Evolutionary conservation across 2,888 invertebrate genomes (phyloP), one percentile per base, ranked within the genome.

Genomic region (Megalurothrips usitatus): DNA sequence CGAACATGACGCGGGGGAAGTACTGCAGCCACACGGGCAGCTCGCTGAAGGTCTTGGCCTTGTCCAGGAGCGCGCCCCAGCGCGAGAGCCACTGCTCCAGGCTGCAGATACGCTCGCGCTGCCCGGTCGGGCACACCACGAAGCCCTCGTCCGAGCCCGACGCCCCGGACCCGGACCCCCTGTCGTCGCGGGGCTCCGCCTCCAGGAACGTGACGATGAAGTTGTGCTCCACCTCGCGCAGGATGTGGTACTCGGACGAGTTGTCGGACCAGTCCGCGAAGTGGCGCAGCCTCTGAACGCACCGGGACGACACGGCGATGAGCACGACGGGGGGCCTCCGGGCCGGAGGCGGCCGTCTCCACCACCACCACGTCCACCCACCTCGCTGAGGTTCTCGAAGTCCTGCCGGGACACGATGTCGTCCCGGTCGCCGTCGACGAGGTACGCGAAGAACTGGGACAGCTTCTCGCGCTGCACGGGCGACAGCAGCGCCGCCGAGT

Each of bases 241-340:
- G 88, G 84, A 92, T 92, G 86, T 93, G 91, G 86, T 91, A 93
- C 86, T 94, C 93, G 34, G 92, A 90, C 63, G 92, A 92, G 87
- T 92, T 92, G 83, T 89, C 89, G 80, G 93, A 92, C 93, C 93
- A 94, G 86, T 93, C 93, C 79, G 93, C 92, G 86, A 93, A 94
- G 87, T 93, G 92, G 82, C 93, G 91, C 85, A 93, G 87, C 84
- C 88, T 87, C 89, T 89, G 84, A n/a, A n/a, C n/a, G n/a, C n/a
- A n/a, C n/a, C n/a, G n/a, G n/a, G n/a, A n/a, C n/a, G n/a, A n/a
- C n/a, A n/a, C n/a, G n/a, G n/a, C n/a, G n/a, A n/a, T n/a, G n/a
- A n/a, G n/a, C n/a, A n/a, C n/a, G n/a, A n/a, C n/a, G n/a, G n/a
- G n/a, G n/a, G n/a, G n/a, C n/a, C n/a, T n/a, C n/a, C n/a, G n/a